Conservation (phyloP, 2,113 vertebrate genomes). For the Propithecus coquereli region DNA sequence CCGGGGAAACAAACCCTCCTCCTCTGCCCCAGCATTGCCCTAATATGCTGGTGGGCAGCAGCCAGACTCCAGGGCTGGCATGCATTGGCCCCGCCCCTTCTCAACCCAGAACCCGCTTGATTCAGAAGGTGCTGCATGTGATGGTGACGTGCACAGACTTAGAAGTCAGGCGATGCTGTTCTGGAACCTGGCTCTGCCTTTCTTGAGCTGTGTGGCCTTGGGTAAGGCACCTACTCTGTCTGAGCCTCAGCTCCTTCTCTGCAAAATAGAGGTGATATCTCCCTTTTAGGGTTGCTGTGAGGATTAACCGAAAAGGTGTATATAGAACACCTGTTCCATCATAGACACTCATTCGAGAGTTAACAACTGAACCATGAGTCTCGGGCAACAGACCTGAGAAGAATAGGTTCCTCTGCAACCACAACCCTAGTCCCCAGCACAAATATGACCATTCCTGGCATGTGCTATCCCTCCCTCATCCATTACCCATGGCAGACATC, state of each 20-base stretch:
- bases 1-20: not conserved
- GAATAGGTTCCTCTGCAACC: not conserved
- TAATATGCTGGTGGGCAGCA: not conserved
- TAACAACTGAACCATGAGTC: not conserved
- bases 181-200: not conserved
- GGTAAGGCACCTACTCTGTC: not conserved
- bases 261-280: not conserved
- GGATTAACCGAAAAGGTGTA: not conserved
- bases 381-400: not conserved
- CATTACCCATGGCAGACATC: not conserved
- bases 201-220: not conserved
- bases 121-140: not conserved
- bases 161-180: not conserved
- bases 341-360: not conserved
- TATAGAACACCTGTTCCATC: not conserved
- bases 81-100: not conserved
- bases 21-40: rapidly evolving
- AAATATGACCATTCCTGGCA: not conserved
- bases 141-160: not conserved
- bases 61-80: not conserved
- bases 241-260: not conserved
- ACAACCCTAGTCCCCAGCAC: not conserved
- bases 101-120: not conserved
- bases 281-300: not conserved
- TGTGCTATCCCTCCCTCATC: not conserved